A percentile compares a stretch with the other conserved stretches of the same genome.
Conservation (phyloP, 1,140 invertebrate genomes). For the Diuraphis noxia region DNA sequence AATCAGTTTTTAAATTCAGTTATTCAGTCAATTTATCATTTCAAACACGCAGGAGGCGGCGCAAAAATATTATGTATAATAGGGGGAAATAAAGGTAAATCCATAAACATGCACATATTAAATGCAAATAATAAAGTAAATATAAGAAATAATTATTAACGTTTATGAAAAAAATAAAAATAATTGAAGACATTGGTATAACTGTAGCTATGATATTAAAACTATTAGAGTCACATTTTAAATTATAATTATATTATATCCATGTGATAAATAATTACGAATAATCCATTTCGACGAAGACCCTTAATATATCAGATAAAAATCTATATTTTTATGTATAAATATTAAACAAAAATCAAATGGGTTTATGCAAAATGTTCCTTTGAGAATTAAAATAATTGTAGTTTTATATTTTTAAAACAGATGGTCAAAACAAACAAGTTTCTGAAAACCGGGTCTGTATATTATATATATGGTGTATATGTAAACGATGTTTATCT, state of each 20-base stretch:
- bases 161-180: not conserved
- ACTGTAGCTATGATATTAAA: not conserved
- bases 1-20: slow-evolving; percentile 48
- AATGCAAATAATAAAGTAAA: not conserved
- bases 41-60: slow-evolving; percentile 29
- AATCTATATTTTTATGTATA: not conserved
- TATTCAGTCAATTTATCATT: slow-evolving; percentile 31
- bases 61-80: not conserved
- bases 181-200: not conserved
- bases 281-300: not conserved
- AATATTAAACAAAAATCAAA: slow-evolving; percentile 2
- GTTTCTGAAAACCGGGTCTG: slow-evolving; percentile 44
- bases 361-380: slow-evolving; percentile 43
- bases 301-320: not conserved
- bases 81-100: not conserved
- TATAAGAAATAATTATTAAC: not conserved
- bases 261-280: not conserved
- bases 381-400: slow-evolving; percentile 43
- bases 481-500: slow-evolving; percentile 50
- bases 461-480: not conserved
- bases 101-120: not conserved
- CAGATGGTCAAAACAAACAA: slow-evolving; percentile 54
- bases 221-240: not conserved
- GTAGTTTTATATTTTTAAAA: slow-evolving; percentile 18
- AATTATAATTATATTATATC: not conserved